These are phyloP conservation scores for Lepidurus apus DNA, from an alignment of 1,140 invertebrate genomes.

Conservation along the genomic window DNA sequence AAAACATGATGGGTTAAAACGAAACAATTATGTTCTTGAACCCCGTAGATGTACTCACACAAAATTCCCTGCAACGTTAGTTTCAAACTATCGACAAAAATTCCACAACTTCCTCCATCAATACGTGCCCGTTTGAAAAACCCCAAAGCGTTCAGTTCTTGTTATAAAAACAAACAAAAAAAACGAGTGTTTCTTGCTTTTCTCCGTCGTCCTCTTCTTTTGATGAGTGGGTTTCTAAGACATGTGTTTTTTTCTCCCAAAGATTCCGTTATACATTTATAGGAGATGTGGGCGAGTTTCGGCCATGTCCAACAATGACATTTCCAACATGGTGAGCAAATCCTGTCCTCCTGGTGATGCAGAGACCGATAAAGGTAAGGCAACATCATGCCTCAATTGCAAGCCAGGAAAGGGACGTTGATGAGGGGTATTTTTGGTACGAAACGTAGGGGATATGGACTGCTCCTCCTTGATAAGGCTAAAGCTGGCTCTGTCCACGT, in stretches of 20 bases:
- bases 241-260: not conserved
- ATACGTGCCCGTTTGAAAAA: not conserved
- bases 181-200: not conserved
- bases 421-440: not conserved
- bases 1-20: not conserved
- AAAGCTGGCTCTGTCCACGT: slow-evolving; percentile 9
- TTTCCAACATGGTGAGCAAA: slow-evolving; percentile 10
- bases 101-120: not conserved
- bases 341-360: not conserved
- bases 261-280: slow-evolving; percentile 7
- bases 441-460: not conserved
- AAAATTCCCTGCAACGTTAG: not conserved
- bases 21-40: not conserved
- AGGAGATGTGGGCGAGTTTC: slow-evolving; percentile 12
- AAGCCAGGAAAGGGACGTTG: not conserved
- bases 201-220: not conserved
- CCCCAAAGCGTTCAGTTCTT: not conserved
- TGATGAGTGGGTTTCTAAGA: not conserved
- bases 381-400: not conserved
- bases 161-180: not conserved
- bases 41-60: not conserved
- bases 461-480: slow-evolving; percentile 14
- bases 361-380: not conserved
- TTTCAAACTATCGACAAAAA: slow-evolving; percentile 1
- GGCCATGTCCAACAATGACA: not conserved